phyloP scores from a whole-genome alignment of 2,888 invertebrate species.

The Himalopsyche japonica region DNA sequence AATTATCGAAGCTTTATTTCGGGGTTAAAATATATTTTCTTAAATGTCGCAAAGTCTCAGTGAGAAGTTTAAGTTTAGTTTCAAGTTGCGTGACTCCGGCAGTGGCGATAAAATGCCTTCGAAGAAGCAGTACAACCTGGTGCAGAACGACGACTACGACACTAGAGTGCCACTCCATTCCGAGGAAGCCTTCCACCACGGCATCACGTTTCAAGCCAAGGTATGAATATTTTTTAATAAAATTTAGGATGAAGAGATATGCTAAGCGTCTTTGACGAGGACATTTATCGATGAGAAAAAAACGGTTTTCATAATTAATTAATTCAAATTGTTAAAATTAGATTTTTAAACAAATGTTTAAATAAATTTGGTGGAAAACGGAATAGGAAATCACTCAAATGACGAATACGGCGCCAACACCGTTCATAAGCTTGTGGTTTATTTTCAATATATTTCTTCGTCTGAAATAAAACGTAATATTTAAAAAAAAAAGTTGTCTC shows the following conservation, averaged over 20 bases:
- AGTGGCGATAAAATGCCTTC: conserved; percentile 76
- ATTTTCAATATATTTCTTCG: no score
- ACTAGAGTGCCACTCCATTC: conserved; percentile 94
- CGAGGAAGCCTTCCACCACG: conserved; percentile 96
- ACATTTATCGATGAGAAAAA: no score
- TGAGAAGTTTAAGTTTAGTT: conserved; percentile 34
- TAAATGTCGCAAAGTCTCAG: conserved; percentile 34
- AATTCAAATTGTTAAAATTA: no score
- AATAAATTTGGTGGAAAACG: no score
- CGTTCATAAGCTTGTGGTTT: no score
- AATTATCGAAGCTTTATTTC: neutral
- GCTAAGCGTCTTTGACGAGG: no score
- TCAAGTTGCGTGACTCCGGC: conserved; percentile 51
- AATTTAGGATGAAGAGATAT: neutral
- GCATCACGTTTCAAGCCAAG: conserved; percentile 97
- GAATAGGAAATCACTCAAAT: no score
- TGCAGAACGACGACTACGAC: conserved; percentile 95
- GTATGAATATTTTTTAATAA: conserved; percentile 56
- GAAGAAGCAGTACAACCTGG: conserved; percentile 88
- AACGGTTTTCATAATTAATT: no score
- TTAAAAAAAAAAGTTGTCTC: no score
- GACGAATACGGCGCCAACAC: no score
- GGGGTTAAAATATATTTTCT: neutral
- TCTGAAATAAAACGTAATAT: no score
- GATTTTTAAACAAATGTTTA: no score